A percentile compares a stretch with the other conserved stretches of the same genome.
phyloP scores from a whole-genome alignment of 1,140 invertebrate species.

The Calephelis virginiensis region DNA sequence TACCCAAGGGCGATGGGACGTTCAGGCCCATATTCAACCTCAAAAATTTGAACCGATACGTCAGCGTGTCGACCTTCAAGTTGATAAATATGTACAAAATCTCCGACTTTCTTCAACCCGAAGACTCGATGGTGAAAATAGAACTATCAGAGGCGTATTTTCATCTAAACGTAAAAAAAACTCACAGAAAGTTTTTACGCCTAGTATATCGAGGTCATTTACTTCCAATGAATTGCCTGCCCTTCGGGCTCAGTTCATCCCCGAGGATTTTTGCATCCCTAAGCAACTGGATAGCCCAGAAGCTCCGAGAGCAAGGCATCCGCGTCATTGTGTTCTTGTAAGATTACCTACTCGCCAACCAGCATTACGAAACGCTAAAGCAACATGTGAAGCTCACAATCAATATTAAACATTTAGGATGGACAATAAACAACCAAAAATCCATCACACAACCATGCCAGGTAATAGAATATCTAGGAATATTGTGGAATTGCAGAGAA shows the following conservation, averaged over 20 bases:
- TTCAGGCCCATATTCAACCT: conserved; percentile 23
- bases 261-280: conserved; percentile 19
- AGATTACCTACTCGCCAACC: conserved; percentile 18
- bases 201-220: conserved; percentile 13
- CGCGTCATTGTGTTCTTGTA: conserved; percentile 18
- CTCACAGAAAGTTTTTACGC: conserved; percentile 19
- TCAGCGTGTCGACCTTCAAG: not conserved
- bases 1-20: conserved; percentile 19
- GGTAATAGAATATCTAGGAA: conserved; percentile 30
- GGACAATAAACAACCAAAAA: conserved; percentile 19
- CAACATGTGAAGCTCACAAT: conserved; percentile 8
- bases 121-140: not conserved
- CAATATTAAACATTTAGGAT: conserved; percentile 25
- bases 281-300: conserved; percentile 22
- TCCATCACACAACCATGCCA: conserved; percentile 13
- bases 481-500: conserved; percentile 32
- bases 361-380: conserved; percentile 6
- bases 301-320: conserved; percentile 7
- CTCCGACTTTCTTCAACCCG: not conserved
- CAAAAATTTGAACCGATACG: conserved; percentile 11
- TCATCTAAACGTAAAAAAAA: not conserved
- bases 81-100: too few species aligned
- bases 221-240: conserved; percentile 22
- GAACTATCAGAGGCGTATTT: conserved; percentile 12
- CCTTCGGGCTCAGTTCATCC: conserved; percentile 22